A percentile compares a stretch with the other conserved stretches of the same genome.
These are phyloP conservation scores for Dendrophyllia cribrosa DNA, from an alignment of 64 coral and sea anemone species.

Conservation along the genomic window DNA sequence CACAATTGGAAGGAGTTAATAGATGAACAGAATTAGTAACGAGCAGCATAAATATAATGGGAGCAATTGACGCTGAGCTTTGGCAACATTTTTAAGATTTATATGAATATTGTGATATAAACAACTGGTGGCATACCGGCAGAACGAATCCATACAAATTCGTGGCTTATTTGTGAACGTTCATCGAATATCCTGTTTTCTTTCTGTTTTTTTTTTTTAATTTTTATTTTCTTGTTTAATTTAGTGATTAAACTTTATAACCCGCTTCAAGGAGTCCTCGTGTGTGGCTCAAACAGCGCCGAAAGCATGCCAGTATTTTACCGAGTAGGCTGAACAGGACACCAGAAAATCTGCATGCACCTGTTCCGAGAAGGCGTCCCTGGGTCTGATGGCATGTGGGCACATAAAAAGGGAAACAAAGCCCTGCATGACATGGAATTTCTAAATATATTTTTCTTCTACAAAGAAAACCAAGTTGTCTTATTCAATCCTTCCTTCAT, in stretches of 20 bases:
- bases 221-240: too few relatives aligned
- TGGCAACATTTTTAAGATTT: not conserved
- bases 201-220: too few relatives aligned
- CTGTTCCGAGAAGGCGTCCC: not conserved
- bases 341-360: not conserved
- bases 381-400: slow-evolving; percentile 42
- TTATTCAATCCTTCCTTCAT: not conserved
- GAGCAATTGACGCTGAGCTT: not conserved
- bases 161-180: too few relatives aligned
- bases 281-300: not conserved
- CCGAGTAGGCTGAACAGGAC: not conserved
- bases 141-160: too few relatives aligned
- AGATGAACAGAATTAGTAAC: too few relatives aligned
- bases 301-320: slow-evolving; percentile 19
- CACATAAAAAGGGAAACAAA: not conserved
- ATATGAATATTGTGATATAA: not conserved
- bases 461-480: not conserved
- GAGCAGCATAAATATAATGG: not conserved
- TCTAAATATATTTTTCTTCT: not conserved
- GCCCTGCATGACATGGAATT: not conserved
- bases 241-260: not conserved
- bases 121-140: not conserved
- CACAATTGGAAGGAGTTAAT: too few relatives aligned
- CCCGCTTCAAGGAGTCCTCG: slow-evolving; percentile 5
- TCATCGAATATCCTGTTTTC: too few relatives aligned